phyloP scores from a whole-genome alignment of 2,888 invertebrate genomes.

The Geophilus truncorum region DNA sequence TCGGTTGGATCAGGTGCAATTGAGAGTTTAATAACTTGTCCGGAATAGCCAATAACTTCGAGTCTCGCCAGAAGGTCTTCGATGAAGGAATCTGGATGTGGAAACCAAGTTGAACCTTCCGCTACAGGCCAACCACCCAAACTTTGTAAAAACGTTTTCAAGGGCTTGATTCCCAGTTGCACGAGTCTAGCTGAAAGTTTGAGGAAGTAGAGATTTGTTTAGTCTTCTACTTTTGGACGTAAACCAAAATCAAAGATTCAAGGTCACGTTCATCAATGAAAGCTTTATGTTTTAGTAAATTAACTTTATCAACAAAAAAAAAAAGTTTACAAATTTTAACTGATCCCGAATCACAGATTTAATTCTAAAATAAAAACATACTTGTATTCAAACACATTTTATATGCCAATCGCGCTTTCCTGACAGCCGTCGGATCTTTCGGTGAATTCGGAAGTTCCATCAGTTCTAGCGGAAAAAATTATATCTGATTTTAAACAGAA shows the following conservation, averaged over 20 bases:
- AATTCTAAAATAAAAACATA: too few species aligned
- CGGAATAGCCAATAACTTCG: not conserved
- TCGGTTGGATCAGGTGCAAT: not conserved
- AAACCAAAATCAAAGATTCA: too few species aligned
- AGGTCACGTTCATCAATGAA: too few species aligned
- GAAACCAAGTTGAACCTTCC: not conserved
- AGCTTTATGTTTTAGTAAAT: too few species aligned
- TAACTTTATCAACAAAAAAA: too few species aligned
- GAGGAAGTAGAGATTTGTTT: too few species aligned
- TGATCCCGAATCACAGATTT: too few species aligned
- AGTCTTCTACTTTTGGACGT: too few species aligned
- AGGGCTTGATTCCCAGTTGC: not conserved
- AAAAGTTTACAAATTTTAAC: too few species aligned
- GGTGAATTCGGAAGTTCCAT: not conserved
- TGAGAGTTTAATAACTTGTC: not conserved
- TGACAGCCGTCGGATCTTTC: not conserved
- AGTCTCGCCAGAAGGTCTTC: not conserved
- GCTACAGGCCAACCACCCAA: conserved; percentile 1
- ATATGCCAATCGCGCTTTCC: not conserved
- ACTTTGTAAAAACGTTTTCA: not conserved
- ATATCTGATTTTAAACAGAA: not conserved
- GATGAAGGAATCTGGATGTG: not conserved
- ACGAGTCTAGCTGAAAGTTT: not conserved
- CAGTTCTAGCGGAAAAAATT: not conserved
- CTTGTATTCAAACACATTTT: not conserved